Conservation (phyloP, 2,113 vertebrate genomes). For the Uria lomvia region DNA sequence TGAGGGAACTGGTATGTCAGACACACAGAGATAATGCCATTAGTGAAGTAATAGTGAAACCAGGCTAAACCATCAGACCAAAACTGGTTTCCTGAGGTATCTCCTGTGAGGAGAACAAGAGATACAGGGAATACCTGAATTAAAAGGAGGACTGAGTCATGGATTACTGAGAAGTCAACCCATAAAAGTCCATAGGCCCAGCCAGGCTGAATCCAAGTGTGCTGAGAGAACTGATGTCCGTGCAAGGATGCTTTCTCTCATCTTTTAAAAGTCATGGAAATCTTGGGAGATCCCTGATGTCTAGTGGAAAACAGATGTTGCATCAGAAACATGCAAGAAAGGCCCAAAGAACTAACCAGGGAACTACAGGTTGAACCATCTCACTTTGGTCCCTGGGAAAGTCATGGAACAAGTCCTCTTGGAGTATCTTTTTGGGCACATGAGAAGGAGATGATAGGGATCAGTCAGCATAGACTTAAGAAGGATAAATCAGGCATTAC, state of each 20-base stretch:
- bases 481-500: neutral
- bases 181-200: neutral
- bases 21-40: neutral
- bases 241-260: neutral
- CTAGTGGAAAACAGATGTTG: neutral
- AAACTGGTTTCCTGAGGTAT: neutral
- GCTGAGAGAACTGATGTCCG: neutral
- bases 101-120: neutral
- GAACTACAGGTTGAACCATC: neutral
- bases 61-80: neutral
- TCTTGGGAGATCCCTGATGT: neutral
- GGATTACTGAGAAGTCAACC: neutral
- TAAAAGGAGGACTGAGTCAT: neutral
- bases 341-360: neutral
- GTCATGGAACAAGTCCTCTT: neutral
- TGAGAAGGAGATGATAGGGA: neutral
- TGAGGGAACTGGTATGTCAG: neutral
- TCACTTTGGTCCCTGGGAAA: neutral
- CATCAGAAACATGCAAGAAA: neutral
- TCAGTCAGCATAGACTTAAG: neutral
- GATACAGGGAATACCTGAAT: neutral
- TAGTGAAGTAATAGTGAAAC: neutral
- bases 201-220: neutral
- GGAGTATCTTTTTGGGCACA: neutral
- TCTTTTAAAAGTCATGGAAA: neutral